Conservation (phyloP, 2,113 vertebrate genomes). For the Larimichthys polyactis region DNA sequence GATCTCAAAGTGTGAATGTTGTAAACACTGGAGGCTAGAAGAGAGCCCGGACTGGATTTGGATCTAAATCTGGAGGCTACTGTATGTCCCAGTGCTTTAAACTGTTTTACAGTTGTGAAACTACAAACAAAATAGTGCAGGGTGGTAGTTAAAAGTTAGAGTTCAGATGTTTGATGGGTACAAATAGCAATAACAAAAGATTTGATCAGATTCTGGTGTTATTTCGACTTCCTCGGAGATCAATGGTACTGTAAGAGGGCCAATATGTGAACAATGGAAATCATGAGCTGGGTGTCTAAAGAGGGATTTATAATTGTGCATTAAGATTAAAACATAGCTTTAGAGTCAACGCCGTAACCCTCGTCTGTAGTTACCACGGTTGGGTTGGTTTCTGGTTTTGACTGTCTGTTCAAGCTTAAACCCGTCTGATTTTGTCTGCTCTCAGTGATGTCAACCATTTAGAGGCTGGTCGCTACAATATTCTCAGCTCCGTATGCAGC, state of each 20-base stretch:
- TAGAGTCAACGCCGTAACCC: not conserved
- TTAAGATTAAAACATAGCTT: not conserved
- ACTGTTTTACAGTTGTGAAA: not conserved
- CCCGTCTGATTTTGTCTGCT: no score
- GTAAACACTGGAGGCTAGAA: not conserved
- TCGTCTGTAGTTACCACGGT: no score
- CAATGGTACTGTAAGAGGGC: not conserved
- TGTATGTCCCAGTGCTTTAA: not conserved
- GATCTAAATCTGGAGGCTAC: slow-evolving; percentile 3
- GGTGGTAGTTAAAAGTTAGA: not conserved
- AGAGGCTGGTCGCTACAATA: no score
- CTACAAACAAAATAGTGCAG: not conserved
- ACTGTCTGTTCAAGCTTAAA: no score
- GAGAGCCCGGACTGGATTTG: not conserved
- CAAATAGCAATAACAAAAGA: not conserved
- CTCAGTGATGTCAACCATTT: no score
- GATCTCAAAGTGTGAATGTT: slow-evolving; percentile 7
- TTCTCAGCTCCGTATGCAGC: no score
- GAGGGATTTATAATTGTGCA: not conserved
- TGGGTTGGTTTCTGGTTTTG: no score
- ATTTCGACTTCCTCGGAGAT: not conserved
- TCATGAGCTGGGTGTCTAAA: no score
- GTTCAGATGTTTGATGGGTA: not conserved
- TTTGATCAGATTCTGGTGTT: not conserved
- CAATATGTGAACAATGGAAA: not conserved